Evolutionary conservation across 1,140 invertebrate genomes (phyloP).

Genomic region (Bradynema listronoti): DNA sequence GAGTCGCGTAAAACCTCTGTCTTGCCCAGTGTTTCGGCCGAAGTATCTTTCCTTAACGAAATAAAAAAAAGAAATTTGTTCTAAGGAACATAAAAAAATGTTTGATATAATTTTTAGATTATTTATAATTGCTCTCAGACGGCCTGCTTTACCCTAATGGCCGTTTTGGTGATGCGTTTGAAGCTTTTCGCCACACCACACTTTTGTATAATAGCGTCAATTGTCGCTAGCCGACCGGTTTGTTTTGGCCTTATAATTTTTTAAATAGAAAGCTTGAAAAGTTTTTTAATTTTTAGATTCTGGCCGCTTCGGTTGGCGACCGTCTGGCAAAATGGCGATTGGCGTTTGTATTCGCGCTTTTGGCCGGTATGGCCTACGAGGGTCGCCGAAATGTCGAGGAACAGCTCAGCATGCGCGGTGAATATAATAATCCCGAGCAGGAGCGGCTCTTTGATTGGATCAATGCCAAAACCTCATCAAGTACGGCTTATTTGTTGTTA

Average conservation of each 20-base stretch:
- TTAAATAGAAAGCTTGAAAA: constrained; percentile 5
- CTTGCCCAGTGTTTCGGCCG: neutral
- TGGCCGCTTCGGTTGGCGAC: constrained; percentile 5
- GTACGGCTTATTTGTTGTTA: constrained; percentile 45
- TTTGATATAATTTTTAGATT: constrained; percentile 61
- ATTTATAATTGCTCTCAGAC: constrained; percentile 70
- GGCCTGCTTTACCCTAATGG: constrained; percentile 69
- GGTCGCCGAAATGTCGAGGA: constrained; percentile 53
- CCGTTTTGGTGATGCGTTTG: constrained; percentile 72
- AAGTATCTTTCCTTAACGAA: neutral
- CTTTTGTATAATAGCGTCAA: constrained; percentile 68
- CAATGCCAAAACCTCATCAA: constrained; percentile 62
- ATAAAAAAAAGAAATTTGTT: constrained; percentile 11
- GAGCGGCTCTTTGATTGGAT: constrained; percentile 74
- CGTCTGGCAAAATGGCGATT: constrained; percentile 4
- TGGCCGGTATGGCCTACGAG: constrained; percentile 48
- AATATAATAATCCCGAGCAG: constrained; percentile 68
- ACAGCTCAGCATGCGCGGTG: constrained; percentile 61
- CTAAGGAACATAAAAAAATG: constrained; percentile 12
- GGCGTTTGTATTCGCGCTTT: constrained; percentile 23
- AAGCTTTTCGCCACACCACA: constrained; percentile 77
- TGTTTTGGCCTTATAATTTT: constrained; percentile 15
- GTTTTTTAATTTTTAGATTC: constrained; percentile 1
- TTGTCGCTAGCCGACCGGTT: constrained; percentile 64
- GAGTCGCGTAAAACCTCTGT: too few species aligned